These are phyloP conservation scores for Mus musculus DNA, from an alignment of 2,113 vertebrate genomes.

Conservation along the genomic window DNA sequence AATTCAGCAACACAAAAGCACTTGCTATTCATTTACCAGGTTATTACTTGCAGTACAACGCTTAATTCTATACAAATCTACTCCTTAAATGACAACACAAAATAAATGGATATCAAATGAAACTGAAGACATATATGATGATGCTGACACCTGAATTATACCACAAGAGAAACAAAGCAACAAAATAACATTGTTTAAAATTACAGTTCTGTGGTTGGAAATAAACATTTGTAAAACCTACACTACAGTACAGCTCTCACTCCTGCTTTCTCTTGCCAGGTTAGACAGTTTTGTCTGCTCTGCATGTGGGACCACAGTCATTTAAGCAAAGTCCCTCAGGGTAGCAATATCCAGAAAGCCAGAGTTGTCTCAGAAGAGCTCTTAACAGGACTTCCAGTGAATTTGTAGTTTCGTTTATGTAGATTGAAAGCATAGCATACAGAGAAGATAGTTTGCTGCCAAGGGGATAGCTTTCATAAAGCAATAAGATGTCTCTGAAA, in stretches of 20 bases:
- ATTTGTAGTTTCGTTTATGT: constrained; percentile 73
- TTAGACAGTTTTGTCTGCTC: constrained; percentile 66
- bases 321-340: constrained; percentile 73
- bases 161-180: constrained; percentile 58
- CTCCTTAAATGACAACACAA: constrained; percentile 82
- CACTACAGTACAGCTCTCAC: constrained; percentile 46
- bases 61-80: constrained; percentile 78
- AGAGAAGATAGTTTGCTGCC: background rate
- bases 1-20: constrained; percentile 69
- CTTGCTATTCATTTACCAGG: constrained; percentile 77
- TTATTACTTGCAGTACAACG: constrained; percentile 70
- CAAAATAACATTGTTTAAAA: constrained; percentile 60
- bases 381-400: constrained; percentile 37
- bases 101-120: constrained; percentile 69
- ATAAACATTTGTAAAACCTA: constrained; percentile 1
- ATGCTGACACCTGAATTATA: constrained; percentile 38
- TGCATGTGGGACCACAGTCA: constrained; percentile 54
- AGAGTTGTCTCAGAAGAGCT: background rate
- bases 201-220: constrained; percentile 58
- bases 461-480: constrained; percentile 30
- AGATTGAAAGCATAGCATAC: background rate
- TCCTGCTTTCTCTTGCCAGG: constrained; percentile 64
- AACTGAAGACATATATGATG: constrained; percentile 66
- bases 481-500: background rate
- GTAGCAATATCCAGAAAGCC: constrained; percentile 42